Base-by-base conservation (phyloP, 1,140 invertebrate species). In the Calliopsis andreniformis region DNA sequence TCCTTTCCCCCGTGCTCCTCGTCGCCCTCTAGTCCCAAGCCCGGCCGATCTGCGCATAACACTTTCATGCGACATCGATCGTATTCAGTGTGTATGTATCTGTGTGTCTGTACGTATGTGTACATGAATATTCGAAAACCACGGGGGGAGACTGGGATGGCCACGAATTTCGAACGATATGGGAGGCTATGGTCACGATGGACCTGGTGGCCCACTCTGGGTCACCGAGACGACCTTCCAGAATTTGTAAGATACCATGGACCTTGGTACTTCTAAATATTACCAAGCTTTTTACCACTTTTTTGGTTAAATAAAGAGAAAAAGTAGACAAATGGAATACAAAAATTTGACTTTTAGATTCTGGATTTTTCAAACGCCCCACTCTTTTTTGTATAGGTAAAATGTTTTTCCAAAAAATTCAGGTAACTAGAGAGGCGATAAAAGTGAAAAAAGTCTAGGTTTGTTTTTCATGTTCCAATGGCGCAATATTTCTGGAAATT, bases 41-140 rank as follows among this genome's bases (percentile, higher is more conserved):
- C 47, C 56, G 71, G 55, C 58, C 70, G 70, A 80, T 76, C 72
- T 49, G 73, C 59, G 62, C 51, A 64, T 70, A 79, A 83, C 70
- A 81, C 53, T 82, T 83, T 72, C 84, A 84, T 87, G 82, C 83
- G 72, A 84, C 75, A 87, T 73, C 61, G 70, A 85, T 77, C 70
- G 61, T 81, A 77, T 49, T 68, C 53, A 68, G 23, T 73, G 68
- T 56, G 70, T 30, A 23, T 63, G 25, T 51, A 20, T 12, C 30
- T 18, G 7, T 30, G 3, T 32, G 10, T 12, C 8, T 18, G n/a
- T 42, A 39, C 25, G 53, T 43, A 43, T 35, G 8, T 23, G 25
- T n/a, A 16, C 23, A 53, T 43, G 62, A 43, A 61, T 69, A 68
- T 42, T 64, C 55, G 68, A 82, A 76, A 82, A 79, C 63, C 67